Evolutionary conservation across 2,888 invertebrate genomes (phyloP).

Genomic region (Helobdella robusta): DNA sequence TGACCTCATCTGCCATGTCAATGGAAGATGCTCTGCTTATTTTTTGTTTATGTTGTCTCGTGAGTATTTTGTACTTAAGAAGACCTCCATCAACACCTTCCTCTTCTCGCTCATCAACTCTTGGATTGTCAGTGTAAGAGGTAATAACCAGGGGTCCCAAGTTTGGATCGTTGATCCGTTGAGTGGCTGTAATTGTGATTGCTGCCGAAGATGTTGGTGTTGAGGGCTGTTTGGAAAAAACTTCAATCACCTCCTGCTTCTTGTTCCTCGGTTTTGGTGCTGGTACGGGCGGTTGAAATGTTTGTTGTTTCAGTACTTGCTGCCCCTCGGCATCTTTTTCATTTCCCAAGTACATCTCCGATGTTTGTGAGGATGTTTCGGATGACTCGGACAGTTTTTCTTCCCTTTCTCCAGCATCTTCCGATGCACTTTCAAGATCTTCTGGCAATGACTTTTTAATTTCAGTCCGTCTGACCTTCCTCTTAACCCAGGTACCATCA

Average conservation of each 20-base stretch:
- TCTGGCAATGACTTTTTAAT: constrained; percentile 12
- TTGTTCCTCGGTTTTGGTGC: too few relatives aligned
- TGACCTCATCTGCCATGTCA: neutral
- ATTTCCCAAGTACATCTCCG: too few relatives aligned
- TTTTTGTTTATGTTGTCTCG: too few relatives aligned
- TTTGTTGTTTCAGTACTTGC: neutral
- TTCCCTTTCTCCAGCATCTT: neutral
- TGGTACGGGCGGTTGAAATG: neutral
- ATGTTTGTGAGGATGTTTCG: neutral
- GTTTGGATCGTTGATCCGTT: neutral
- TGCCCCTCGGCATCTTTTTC: neutral
- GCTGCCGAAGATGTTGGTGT: neutral
- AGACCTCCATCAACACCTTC: neutral
- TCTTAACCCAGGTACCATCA: constrained; percentile 23
- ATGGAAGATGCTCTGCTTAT: too few relatives aligned
- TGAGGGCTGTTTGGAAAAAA: too few relatives aligned
- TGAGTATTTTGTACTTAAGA: constrained; percentile 17
- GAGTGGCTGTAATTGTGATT: neutral
- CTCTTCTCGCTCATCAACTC: constrained; percentile 22
- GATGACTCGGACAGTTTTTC: neutral
- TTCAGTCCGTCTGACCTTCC: constrained; percentile 19
- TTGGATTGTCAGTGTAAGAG: constrained; percentile 9
- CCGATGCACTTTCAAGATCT: neutral
- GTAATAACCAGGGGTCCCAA: constrained; percentile 4
- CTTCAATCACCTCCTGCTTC: too few relatives aligned